Base-by-base conservation (phyloP, 2,888 invertebrate species). In the Lapara coniferarum region DNA sequence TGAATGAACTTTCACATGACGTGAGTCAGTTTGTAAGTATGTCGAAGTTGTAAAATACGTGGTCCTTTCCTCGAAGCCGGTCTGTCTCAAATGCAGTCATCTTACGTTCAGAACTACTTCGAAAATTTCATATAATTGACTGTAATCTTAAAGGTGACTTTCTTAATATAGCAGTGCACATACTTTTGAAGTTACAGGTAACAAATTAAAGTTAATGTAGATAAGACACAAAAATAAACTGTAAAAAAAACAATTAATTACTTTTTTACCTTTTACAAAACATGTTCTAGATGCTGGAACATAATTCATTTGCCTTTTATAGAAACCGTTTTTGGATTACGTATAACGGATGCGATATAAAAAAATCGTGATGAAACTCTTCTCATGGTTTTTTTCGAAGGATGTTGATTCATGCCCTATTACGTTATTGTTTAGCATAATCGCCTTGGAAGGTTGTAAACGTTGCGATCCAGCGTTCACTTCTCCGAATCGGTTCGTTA, bases 1-100 rank as follows among this genome's bases (percentile, higher is more conserved):
- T 56, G 70, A 74, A 84, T 82, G 81, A 80, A 87, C 89, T 90
- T 89, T 90, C 89, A 78, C 84, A 72, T 57, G 71, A 72, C 78
- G 77, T 92, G 92, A 92, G 78, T 92, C 91, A 92, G 80, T 74
- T 72, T 66, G 74, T 77, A 89, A 88, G 88, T 87, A 88, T 90
- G 89, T 79, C 84, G 81, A 77, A 80, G 78, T 84, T 81, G 80
- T 85, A 83, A 87, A 87, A 78, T 85, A 79, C 81, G 82, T 81
- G 82, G 81, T 83, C 82, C 80, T 84, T 85, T 85, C 84, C 81
- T 55, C 56, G 0, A 25, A 55, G n/a, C 14, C 30, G 57, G 12
- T 46, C 46, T 25, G 51, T n/a, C n/a, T 12, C 52, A 12, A 52
- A 6, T 5, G 53, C n/a, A 16, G 58, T 19, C 10, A 68, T 19